Evolutionary conservation across 2,113 vertebrate species (phyloP).

Genomic region (Trogon surrucura): DNA sequence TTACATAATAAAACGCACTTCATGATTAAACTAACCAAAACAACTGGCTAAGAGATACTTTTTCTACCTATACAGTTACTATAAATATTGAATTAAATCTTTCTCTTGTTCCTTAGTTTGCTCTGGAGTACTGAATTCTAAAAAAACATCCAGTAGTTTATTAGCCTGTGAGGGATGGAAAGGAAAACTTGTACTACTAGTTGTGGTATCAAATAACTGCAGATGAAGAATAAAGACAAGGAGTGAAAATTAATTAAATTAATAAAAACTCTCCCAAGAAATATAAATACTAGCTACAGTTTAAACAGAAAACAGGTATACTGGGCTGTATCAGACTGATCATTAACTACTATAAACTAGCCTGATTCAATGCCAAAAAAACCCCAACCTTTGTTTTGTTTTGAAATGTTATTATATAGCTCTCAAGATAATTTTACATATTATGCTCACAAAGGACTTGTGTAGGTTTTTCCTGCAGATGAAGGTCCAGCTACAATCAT

Average conservation of each 20-base stretch:
- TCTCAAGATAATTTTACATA: background rate
- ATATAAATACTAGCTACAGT: background rate
- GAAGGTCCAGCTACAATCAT: background rate
- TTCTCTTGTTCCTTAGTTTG: background rate
- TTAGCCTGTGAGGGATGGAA: background rate
- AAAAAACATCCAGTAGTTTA: background rate
- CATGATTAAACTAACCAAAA: background rate
- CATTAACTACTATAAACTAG: background rate
- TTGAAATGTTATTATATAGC: background rate
- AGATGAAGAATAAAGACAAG: conserved; percentile 8
- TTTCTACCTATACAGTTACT: background rate
- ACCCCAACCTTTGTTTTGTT: background rate
- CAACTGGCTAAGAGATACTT: background rate
- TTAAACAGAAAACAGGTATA: background rate
- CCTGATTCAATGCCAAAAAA: background rate
- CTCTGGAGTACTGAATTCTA: background rate
- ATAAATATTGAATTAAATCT: background rate
- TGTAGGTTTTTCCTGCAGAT: background rate
- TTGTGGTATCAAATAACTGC: background rate
- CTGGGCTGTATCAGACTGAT: background rate
- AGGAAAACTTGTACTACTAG: background rate
- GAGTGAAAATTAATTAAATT: background rate
- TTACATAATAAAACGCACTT: background rate
- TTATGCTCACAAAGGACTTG: background rate
- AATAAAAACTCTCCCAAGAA: background rate